Percentiles rank a stretch among this genome's conserved stretches.
Evolutionary conservation across 2,113 vertebrate species (phyloP).

Genomic region (Onychorhynchus coronatus): DNA sequence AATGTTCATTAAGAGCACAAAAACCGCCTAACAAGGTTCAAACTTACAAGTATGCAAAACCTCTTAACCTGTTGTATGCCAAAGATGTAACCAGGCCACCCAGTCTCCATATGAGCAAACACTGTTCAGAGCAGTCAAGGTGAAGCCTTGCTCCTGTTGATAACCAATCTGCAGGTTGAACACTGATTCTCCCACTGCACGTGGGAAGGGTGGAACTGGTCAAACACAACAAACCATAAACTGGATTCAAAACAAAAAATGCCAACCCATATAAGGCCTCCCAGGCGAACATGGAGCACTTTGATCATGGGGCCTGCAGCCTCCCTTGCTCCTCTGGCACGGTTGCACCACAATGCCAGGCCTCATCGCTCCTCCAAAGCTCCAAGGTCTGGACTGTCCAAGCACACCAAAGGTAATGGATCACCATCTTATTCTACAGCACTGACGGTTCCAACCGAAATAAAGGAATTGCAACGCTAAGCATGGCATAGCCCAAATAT

Average conservation of each 20-base stretch:
- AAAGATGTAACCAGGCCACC: not conserved
- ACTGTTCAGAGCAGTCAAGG: not conserved
- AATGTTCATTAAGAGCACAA: not conserved
- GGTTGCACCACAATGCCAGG: not conserved
- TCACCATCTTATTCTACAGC: not conserved
- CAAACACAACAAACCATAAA: not conserved
- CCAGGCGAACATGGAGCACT: not conserved
- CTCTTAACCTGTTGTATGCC: not conserved
- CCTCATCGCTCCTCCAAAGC: not conserved
- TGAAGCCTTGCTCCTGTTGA: not conserved
- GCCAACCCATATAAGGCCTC: accelerated
- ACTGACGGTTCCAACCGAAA: not conserved
- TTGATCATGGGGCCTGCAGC: accelerated
- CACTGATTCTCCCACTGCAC: accelerated
- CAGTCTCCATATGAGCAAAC: not conserved
- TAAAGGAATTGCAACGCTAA: not conserved
- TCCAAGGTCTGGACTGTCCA: not conserved
- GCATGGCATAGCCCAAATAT: accelerated
- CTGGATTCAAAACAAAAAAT: not conserved
- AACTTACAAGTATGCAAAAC: not conserved
- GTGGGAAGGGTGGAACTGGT: not conserved
- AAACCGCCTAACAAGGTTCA: not conserved
- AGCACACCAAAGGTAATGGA: not conserved
- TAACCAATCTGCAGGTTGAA: not conserved
- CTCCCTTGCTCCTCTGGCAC: not conserved